Evolutionary conservation across 2,797 vertebrate genomes (phyloP).

Genomic region (Pangasius mekongensis): DNA sequence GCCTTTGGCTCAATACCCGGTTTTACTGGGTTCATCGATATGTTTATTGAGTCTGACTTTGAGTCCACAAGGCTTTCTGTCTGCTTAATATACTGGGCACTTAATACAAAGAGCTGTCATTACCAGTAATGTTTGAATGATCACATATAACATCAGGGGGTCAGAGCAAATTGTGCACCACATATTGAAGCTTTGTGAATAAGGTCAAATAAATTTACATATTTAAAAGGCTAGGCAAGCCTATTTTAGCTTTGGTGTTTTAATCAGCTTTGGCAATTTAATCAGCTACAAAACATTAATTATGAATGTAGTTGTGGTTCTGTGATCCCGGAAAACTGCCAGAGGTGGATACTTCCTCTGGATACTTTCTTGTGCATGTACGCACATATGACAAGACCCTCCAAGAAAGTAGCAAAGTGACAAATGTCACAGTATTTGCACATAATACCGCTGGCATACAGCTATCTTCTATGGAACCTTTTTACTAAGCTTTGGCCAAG

Average conservation of each 20-base stretch:
- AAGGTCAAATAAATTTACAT: not conserved
- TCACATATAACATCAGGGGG: not conserved
- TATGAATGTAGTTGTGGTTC: not conserved
- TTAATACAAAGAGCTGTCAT: constrained; percentile 61
- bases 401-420: not conserved
- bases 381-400: not conserved
- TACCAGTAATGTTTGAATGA: constrained; percentile 45
- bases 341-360: not conserved
- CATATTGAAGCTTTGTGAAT: not conserved
- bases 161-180: not conserved
- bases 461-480: not conserved
- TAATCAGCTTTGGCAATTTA: not conserved
- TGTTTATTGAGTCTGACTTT: constrained; percentile 77
- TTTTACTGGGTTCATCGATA: constrained; percentile 75
- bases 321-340: not conserved
- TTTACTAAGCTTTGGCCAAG: not conserved
- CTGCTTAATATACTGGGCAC: constrained; percentile 63
- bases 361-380: no score
- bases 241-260: not conserved
- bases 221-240: not conserved
- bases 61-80: constrained; percentile 68
- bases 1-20: constrained; percentile 58
- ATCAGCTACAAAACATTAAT: not conserved
- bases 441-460: not conserved
- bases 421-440: not conserved